phyloP scores from a whole-genome alignment of 2,113 vertebrate genomes.

The Peromyscus leucopus region DNA sequence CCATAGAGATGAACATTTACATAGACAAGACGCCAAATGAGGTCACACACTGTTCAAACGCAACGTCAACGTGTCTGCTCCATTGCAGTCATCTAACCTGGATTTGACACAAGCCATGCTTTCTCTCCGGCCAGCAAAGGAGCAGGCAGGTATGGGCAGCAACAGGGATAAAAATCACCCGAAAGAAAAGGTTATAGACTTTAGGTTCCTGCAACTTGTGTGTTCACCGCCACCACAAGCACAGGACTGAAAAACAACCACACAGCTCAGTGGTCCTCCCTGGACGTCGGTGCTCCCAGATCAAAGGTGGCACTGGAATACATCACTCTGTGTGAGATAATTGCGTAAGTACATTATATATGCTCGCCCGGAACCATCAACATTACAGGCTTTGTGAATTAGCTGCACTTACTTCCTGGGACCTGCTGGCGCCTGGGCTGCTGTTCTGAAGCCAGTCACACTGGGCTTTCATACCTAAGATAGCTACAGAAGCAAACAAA shows the following conservation, averaged over 20 bases:
- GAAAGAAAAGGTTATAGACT: not conserved
- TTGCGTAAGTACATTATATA: not conserved
- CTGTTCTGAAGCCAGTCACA: not conserved
- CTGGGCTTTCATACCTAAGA: not conserved
- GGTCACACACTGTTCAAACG: not conserved
- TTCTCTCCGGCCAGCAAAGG: not conserved
- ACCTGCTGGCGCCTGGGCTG: not conserved
- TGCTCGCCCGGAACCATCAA: slow-evolving; percentile 44
- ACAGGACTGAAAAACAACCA: not conserved
- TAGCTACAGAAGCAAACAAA: not conserved
- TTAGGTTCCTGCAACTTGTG: not conserved
- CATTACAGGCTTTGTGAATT: not conserved
- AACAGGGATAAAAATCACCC: not conserved
- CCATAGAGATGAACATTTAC: not conserved
- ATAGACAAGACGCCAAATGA: not conserved
- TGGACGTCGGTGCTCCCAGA: not conserved
- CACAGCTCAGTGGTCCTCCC: not conserved
- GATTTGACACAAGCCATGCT: not conserved
- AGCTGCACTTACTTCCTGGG: not conserved
- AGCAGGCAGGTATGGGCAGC: not conserved
- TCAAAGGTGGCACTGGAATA: not conserved
- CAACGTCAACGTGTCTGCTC: not conserved
- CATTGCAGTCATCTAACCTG: slow-evolving; percentile 4
- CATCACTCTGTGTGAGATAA: not conserved
- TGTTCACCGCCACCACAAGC: not conserved